Evolutionary conservation across 2,888 invertebrate genomes (phyloP), one percentile per base, ranked within the genome.

Genomic region (Antitype chi): DNA sequence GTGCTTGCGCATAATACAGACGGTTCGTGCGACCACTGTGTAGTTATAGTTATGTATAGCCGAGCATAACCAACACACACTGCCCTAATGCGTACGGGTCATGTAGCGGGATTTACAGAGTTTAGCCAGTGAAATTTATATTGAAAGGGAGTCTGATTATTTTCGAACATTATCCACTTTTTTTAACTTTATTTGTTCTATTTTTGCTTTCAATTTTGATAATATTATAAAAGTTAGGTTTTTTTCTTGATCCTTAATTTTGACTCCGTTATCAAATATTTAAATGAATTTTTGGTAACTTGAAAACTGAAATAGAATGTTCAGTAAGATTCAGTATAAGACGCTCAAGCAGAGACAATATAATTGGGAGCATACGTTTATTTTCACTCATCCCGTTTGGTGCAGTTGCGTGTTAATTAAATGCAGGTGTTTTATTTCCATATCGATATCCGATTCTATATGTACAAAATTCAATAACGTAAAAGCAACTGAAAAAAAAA

Each of bases 21-120:
- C 94, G 90, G 87, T 89, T 90, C 88, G 91, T 90, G 86, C 86
- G 86, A 85, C 87, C 84, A 91, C 89, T 92, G 92, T 94, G 91
- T 91, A 85, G 81, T 57, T 82, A 93, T 93, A 92, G 92, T 91
- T 93, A 92, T 92, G 92, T 95, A 93, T 93, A 91, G 90, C 89
- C 90, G 89, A 92, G 91, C 91, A 94, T 94, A 94, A 93, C 92
- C 93, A 93, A 95, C 96, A 96, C 96, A 96, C 96, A 96, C 95
- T 96, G 96, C 96, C 96, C 96, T 96, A 96, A 96, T 96, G 96
- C 95, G 96, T 96, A 94, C 94, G 96, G 96, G 96, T 96, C 96
- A 95, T 94, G 90, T 96, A 96, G 96, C 96, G 96, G 96, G 96
- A 96, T 94, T 92, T 91, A 93, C 94, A 91, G 93, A 95, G 96